Percentiles rank a stretch among this genome's conserved stretches.
Conservation (phyloP, 2,113 vertebrate genomes). For the Pungitius pungitius region DNA sequence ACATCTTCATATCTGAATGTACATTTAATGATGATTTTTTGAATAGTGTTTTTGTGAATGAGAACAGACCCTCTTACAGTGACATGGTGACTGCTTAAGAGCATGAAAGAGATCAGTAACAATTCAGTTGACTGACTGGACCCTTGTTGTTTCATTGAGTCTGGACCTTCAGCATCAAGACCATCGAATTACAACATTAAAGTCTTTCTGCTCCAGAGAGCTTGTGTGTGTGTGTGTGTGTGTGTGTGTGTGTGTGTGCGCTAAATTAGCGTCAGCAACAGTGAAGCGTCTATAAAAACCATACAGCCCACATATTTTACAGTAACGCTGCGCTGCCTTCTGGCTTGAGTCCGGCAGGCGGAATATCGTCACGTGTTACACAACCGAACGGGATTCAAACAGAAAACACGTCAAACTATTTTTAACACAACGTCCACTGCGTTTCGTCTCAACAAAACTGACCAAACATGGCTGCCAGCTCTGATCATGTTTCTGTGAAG, state of each 20-base stretch:
- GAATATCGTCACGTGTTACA: constrained; percentile 32
- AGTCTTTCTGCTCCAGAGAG: constrained; percentile 2
- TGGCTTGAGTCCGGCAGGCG: constrained; percentile 37
- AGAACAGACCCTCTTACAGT: not conserved
- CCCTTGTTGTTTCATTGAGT: not conserved
- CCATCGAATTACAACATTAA: not conserved
- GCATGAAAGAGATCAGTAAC: not conserved
- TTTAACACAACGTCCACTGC: constrained; percentile 8
- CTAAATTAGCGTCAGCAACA: constrained; percentile 38
- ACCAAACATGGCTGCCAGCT: constrained; percentile 35
- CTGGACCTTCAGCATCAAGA: not conserved
- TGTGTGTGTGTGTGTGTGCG: constrained; percentile 10
- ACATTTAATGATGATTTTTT: not conserved
- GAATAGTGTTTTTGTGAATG: not conserved
- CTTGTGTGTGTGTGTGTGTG: constrained; percentile 29
- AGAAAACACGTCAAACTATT: constrained; percentile 12
- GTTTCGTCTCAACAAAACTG: constrained; percentile 39
- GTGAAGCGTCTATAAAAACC: constrained; percentile 45
- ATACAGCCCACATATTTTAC: constrained; percentile 51
- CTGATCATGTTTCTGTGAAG: constrained; percentile 46
- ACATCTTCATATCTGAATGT: not conserved
- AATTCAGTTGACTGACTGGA: not conserved
- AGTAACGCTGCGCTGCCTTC: constrained; percentile 28
- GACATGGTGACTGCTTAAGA: not conserved
- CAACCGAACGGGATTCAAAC: constrained; percentile 35